Conservation (phyloP, 1,140 invertebrate genomes). For the Drosophila carrolli region DNA sequence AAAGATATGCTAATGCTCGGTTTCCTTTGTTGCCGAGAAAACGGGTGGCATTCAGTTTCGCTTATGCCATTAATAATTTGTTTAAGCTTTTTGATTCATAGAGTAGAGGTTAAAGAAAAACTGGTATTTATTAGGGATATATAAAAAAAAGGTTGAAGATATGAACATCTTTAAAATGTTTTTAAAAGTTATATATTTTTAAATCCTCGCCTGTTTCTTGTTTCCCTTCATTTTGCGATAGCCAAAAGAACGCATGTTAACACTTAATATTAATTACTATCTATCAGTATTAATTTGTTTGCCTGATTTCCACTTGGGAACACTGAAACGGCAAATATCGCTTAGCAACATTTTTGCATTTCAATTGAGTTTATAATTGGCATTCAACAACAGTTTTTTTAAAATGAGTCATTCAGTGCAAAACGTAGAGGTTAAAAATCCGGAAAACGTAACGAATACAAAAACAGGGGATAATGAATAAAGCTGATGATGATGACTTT, state of each 20-base stretch:
- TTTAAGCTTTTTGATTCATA: neutral
- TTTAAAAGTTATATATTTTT: no score
- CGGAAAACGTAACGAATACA: constrained; percentile 39
- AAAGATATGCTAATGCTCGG: constrained; percentile 20
- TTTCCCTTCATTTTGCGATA: no score
- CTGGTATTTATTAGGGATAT: neutral
- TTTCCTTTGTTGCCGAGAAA: constrained; percentile 5
- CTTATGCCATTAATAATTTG: neutral
- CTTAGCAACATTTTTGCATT: constrained; percentile 27
- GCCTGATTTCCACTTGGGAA: constrained; percentile 4
- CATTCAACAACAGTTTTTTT: constrained; percentile 20
- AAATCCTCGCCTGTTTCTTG: no score
- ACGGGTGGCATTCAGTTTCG: constrained; percentile 1
- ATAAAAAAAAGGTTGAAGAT: neutral
- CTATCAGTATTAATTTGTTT: neutral
- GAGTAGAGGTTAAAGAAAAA: neutral
- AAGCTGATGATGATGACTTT: constrained; percentile 14
- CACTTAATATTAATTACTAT: no score
- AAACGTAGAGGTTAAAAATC: constrained; percentile 12
- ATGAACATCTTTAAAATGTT: no score
- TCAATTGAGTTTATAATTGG: constrained; percentile 41
- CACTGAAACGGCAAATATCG: constrained; percentile 13
- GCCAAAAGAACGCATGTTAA: no score
- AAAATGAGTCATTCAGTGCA: constrained; percentile 31
- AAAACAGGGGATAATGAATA: constrained; percentile 17